Conservation (phyloP, 35 echinoderm and acorn worm genomes). For the Heliocidaris tuberculata region DNA sequence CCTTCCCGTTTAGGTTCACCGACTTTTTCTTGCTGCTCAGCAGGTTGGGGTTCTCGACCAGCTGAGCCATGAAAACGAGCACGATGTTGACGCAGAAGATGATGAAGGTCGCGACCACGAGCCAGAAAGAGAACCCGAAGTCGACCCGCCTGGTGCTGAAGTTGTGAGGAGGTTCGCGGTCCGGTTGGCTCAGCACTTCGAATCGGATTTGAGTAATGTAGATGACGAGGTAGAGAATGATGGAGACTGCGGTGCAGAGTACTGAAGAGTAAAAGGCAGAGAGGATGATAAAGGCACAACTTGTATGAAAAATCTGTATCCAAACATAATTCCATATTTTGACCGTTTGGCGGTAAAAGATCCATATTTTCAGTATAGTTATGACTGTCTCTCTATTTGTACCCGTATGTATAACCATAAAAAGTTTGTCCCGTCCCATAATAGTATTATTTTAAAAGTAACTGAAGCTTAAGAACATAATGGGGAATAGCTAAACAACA, state of each 20-base stretch:
- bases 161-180: slow-evolving; percentile 48
- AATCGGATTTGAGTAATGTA: slow-evolving; percentile 49
- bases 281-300: neutral
- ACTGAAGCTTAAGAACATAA: too few relatives aligned
- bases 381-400: too few relatives aligned
- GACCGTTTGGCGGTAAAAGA: too few relatives aligned
- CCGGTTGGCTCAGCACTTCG: slow-evolving; percentile 49
- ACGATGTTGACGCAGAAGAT: slow-evolving; percentile 63
- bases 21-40: slow-evolving; percentile 38
- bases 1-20: neutral
- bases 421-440: too few relatives aligned
- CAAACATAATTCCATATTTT: too few relatives aligned
- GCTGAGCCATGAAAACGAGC: slow-evolving; percentile 56
- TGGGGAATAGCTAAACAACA: too few relatives aligned
- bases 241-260: slow-evolving; percentile 3
- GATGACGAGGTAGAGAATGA: slow-evolving; percentile 52
- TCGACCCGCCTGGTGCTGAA: slow-evolving; percentile 54
- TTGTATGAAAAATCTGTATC: neutral
- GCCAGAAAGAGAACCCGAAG: slow-evolving; percentile 74
- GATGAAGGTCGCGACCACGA: slow-evolving; percentile 50
- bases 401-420: too few relatives aligned
- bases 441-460: too few relatives aligned
- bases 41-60: slow-evolving; percentile 46
- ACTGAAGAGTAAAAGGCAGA: slow-evolving; percentile 27
- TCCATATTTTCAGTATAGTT: too few relatives aligned